Conservation (phyloP, 2,797 vertebrate genomes). For the Agapornis canus region DNA sequence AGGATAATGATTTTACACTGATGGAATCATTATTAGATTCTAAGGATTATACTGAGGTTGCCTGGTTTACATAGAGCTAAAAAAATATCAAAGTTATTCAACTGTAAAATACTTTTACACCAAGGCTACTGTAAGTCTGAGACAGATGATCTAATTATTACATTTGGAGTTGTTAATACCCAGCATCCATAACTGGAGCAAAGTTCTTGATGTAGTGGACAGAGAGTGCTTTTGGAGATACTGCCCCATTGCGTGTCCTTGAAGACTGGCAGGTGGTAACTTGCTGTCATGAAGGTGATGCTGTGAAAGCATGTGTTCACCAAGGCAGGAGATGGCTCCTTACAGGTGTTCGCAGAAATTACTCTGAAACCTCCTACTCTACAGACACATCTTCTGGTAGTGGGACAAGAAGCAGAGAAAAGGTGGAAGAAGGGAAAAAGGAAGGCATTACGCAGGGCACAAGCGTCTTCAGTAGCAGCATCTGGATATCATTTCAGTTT, state of each 20-base stretch:
- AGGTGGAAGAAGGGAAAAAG: neutral
- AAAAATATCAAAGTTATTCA: conserved; percentile 32
- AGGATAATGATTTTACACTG: conserved; percentile 76
- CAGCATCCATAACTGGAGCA: neutral
- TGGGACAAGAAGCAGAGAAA: neutral
- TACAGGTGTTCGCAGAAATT: neutral
- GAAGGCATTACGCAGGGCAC: rapidly evolving
- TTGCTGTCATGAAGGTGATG: neutral
- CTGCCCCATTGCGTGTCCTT: neutral
- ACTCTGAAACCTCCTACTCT: neutral
- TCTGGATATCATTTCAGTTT: neutral
- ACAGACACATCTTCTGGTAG: neutral
- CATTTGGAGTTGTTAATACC: conserved; percentile 8
- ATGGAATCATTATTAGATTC: conserved; percentile 78
- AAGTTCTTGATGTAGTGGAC: neutral
- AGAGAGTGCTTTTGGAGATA: neutral
- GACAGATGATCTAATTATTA: conserved; percentile 36
- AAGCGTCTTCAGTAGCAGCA: rapidly evolving
- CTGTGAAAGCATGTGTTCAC: neutral
- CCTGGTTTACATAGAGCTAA: conserved; percentile 59
- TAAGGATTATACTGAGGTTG: conserved; percentile 64
- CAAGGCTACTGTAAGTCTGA: neutral
- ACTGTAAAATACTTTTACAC: neutral
- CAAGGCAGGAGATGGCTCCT: neutral
- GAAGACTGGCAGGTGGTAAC: neutral